A percentile compares a stretch with the other conserved stretches of the same genome.
Conservation (phyloP, 2,113 vertebrate genomes). For the Oreochromis tanganicae region DNA sequence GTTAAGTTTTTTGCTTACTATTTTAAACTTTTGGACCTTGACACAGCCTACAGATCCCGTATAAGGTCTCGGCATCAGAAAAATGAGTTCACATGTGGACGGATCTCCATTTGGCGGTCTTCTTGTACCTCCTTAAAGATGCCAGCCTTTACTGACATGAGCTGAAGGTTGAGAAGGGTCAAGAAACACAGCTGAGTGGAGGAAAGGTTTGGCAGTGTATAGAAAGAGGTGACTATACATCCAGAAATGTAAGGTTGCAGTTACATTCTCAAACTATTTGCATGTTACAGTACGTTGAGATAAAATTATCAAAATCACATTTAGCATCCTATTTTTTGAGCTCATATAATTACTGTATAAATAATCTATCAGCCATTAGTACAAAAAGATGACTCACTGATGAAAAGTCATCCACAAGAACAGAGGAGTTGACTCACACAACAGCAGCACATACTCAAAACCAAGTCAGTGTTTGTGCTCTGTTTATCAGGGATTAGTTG, state of each 20-base stretch:
- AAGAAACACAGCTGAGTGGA: neutral
- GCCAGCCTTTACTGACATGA: neutral
- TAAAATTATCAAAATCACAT: neutral
- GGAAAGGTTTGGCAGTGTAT: neutral
- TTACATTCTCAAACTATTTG: neutral
- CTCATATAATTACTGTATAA: constrained; percentile 31
- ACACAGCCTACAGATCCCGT: neutral
- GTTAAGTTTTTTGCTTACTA: constrained; percentile 9
- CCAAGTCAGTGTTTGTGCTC: constrained; percentile 24
- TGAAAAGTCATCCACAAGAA: constrained; percentile 62
- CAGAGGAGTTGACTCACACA: constrained; percentile 60
- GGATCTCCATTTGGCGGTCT: neutral
- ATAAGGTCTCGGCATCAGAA: neutral
- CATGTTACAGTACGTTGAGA: neutral
- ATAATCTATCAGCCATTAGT: constrained; percentile 35
- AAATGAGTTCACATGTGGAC: neutral
- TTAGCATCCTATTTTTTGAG: neutral
- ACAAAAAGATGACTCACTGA: constrained; percentile 48
- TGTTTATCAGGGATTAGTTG: constrained; percentile 8
- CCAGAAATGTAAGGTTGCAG: neutral
- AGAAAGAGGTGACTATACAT: neutral
- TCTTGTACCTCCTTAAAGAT: neutral
- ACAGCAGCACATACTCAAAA: constrained; percentile 45
- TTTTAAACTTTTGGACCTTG: constrained; percentile 46
- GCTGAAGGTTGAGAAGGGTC: neutral